Evolutionary conservation across 2,888 invertebrate genomes (phyloP), one percentile per base, ranked within the genome.

Genomic region (Lapara coniferarum): DNA sequence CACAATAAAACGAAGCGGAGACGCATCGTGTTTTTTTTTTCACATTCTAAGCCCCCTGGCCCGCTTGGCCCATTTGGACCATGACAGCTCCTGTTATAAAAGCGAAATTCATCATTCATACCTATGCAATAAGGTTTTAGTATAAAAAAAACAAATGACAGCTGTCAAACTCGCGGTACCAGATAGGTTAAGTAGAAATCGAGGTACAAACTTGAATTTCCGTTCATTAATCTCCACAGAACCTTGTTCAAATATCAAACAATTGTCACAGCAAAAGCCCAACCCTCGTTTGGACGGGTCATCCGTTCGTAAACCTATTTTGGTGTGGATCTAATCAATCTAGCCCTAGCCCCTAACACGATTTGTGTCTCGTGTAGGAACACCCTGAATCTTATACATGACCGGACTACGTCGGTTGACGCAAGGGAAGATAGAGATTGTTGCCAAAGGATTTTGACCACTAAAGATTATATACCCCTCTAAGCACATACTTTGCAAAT

Each of bases 241-340:
- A 63, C 49, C 63, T 5, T 59, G 10, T n/a, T 16, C 46, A 6
- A 13, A 13, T 19, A 10, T 19, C 44, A 59, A 30, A 44, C 44
- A 63, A 63, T 49, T 63, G 59, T 63, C 49, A 13, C 19, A 19
- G 19, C 16, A 19, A 49, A 49, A 49, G 5, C 63, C 46, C 49
- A 19, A 25, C 63, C 13, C 46, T 63, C 19, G 49, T 63, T 63
- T 63, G 19, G 16, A 63, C 46, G 46, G 59, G 16, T 46, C 46
- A 63, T 63, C 59, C 46, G 59, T 63, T 46, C 59, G 44, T 46
- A 46, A 63, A 63, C 16, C 59, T 63, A 63, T 63, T 63, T 63
- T 13, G 46, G 44, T 57, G 57, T 46, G 46, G 55, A 10, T 46
- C 63, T 63, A 46, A 63, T 49, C 63, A 63, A 19, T 63, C 63